phyloP scores from a whole-genome alignment of 2,888 invertebrate genomes.

The Nematopogon swammerdamellus region DNA sequence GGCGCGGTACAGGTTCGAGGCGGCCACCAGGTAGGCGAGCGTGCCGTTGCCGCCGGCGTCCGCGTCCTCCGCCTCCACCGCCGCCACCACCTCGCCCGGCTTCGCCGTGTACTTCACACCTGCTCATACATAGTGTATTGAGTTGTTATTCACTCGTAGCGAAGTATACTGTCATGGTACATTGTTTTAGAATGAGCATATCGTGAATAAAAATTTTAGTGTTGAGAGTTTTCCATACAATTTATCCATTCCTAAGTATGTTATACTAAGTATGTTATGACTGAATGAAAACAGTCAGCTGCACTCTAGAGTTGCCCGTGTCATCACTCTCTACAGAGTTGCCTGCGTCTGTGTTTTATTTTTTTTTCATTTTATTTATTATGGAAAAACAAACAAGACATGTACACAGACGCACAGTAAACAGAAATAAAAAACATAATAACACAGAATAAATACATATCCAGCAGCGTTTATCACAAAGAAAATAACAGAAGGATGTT shows the following conservation, averaged over 20 bases:
- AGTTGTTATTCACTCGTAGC: conserved; percentile 2
- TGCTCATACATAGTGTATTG: conserved; percentile 12
- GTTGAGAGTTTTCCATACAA: not conserved
- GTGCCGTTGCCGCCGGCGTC: conserved; percentile 84
- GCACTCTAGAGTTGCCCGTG: no score
- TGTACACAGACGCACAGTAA: no score
- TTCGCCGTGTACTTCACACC: conserved; percentile 76
- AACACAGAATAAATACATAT: no score
- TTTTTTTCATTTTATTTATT: not conserved
- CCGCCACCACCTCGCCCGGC: conserved; percentile 69
- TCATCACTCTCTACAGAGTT: no score
- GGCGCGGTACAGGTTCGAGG: conserved; percentile 78
- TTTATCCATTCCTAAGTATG: no score
- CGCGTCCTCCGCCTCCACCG: conserved; percentile 76
- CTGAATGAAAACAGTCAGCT: not conserved
- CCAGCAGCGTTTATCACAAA: no score
- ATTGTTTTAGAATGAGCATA: no score
- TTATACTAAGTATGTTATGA: no score
- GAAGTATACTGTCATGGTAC: conserved; percentile 2
- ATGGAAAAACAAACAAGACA: no score
- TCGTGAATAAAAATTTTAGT: no score
- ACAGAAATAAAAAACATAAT: no score
- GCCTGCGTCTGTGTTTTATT: not conserved
- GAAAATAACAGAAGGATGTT: no score
- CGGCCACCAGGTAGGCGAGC: conserved; percentile 75